Evolutionary conservation across 2,888 invertebrate species (phyloP).

Genomic region (Salpingus planirostris): DNA sequence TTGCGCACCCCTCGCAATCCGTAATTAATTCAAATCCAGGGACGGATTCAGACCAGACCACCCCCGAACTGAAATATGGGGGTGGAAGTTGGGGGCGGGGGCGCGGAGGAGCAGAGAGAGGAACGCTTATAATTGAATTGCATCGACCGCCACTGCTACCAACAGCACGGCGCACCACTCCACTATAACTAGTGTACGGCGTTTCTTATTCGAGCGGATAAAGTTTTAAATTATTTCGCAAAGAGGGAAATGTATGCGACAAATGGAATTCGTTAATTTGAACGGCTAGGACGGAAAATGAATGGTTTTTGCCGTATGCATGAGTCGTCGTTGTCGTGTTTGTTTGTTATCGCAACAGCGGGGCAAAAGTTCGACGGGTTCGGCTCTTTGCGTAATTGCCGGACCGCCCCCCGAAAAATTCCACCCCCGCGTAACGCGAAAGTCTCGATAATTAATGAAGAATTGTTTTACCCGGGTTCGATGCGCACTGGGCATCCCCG

Average conservation of each 20-base stretch:
- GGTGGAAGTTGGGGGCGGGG: slow-evolving; percentile 1
- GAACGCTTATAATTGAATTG: slow-evolving; percentile 41
- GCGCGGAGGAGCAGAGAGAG: background rate
- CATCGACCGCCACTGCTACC: too few relatives aligned
- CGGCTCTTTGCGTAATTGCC: slow-evolving; percentile 2
- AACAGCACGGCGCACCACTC: too few relatives aligned
- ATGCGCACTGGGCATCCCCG: too few relatives aligned
- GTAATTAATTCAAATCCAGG: too few relatives aligned
- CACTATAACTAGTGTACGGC: slow-evolving; percentile 39
- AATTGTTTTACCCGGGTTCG: too few relatives aligned
- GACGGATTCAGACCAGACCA: too few relatives aligned
- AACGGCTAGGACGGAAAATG: slow-evolving; percentile 32
- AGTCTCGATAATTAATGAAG: too few relatives aligned
- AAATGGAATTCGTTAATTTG: slow-evolving; percentile 37
- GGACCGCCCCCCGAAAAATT: too few relatives aligned
- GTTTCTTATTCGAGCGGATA: slow-evolving; percentile 39
- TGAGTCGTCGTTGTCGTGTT: background rate
- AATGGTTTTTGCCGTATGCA: slow-evolving; percentile 4
- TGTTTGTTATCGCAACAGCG: slow-evolving; percentile 8
- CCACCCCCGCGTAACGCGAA: too few relatives aligned
- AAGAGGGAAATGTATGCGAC: slow-evolving; percentile 38
- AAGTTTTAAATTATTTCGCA: slow-evolving; percentile 42
- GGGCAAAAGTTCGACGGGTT: slow-evolving; percentile 4
- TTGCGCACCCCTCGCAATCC: too few relatives aligned
- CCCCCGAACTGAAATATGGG: too few relatives aligned